A percentile compares a stretch with the other conserved stretches of the same genome.
Conservation (phyloP, 1,140 invertebrate species). For the Limonius californicus region DNA sequence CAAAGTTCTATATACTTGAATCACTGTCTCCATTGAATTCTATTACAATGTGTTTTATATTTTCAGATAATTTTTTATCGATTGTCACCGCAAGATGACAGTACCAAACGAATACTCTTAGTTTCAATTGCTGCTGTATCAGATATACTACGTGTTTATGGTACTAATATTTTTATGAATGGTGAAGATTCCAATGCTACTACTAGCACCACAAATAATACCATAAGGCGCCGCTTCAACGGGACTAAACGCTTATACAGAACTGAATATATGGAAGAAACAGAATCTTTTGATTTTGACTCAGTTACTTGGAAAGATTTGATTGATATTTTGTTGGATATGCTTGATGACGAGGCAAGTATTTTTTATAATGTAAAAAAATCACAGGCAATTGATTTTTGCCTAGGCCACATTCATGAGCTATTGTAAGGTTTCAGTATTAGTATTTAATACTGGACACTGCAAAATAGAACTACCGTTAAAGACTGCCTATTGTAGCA, state of each 20-base stretch:
- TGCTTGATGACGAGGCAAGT: constrained; percentile 37
- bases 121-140: constrained; percentile 18
- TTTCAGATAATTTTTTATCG: constrained; percentile 30
- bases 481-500: no score
- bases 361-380: neutral
- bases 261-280: constrained; percentile 2
- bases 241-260: constrained; percentile 21
- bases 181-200: constrained; percentile 2
- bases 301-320: constrained; percentile 23
- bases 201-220: neutral
- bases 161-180: constrained; percentile 24
- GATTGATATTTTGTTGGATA: constrained; percentile 32
- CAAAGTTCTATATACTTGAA: no score
- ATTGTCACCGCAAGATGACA: constrained; percentile 13
- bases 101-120: constrained; percentile 21
- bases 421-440: no score
- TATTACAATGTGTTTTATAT: neutral
- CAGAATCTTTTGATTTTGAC: constrained; percentile 4
- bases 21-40: no score
- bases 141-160: constrained; percentile 28
- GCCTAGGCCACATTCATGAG: no score
- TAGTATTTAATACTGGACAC: no score
- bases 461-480: no score
- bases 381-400: no score
- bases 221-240: neutral